Percentiles rank a stretch among this genome's conserved stretches.
Evolutionary conservation across 1,140 invertebrate genomes (phyloP).

Genomic region (Dryas iulia): DNA sequence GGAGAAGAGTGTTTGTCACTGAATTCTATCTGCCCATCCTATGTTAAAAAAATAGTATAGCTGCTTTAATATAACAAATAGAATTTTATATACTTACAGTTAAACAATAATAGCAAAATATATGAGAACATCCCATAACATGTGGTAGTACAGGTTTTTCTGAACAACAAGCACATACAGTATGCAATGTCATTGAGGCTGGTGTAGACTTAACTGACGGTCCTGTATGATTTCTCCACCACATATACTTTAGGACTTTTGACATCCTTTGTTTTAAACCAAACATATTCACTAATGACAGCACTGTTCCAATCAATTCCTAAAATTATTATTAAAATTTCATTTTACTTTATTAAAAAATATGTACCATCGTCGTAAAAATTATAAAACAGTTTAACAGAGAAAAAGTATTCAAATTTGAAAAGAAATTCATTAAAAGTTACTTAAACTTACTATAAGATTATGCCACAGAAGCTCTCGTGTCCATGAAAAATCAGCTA

Average conservation of each 20-base stretch:
- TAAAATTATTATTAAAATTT: not conserved
- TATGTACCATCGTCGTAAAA: not conserved
- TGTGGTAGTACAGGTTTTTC: constrained; percentile 82
- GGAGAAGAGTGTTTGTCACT: no score
- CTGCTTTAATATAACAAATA: constrained; percentile 33
- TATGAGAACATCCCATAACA: constrained; percentile 83
- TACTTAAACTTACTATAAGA: constrained; percentile 84
- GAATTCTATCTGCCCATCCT: no score
- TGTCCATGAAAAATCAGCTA: constrained; percentile 83
- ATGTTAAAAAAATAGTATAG: no score
- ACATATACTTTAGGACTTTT: constrained; percentile 66
- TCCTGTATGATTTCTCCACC: constrained; percentile 53
- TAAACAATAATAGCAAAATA: constrained; percentile 85
- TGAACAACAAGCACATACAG: constrained; percentile 81
- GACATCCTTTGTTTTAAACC: constrained; percentile 70
- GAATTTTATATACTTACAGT: constrained; percentile 58
- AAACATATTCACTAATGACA: constrained; percentile 83
- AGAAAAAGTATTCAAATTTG: no score
- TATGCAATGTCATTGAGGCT: constrained; percentile 65
- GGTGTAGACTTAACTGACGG: constrained; percentile 1
- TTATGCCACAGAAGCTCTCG: constrained; percentile 85
- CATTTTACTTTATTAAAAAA: no score
- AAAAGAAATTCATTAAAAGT: no score
- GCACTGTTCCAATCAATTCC: constrained; percentile 82
- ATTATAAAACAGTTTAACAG: no score